Evolutionary conservation across 2,113 vertebrate genomes (phyloP), one percentile per base, ranked within the genome.

Genomic region (Bettongia penicillata): DNA sequence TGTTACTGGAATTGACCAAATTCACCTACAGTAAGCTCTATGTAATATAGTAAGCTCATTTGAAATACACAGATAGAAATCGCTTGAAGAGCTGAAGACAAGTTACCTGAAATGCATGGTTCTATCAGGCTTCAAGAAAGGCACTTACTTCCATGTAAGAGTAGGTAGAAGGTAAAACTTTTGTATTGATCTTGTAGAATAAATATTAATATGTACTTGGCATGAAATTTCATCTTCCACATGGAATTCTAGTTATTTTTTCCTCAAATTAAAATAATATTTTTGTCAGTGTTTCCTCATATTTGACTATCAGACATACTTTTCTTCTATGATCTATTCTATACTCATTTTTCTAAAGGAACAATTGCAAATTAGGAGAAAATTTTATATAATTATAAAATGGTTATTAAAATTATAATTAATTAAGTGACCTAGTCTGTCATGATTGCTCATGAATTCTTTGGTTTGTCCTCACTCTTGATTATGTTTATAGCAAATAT

Each of bases 351-450:
- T 84, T 68, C 28, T 9, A 43, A 5, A 52, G 90, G 52, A 91
- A 68, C 77, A 94, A 3, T 8, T 91, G 7, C 52, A 68, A 53
- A 53, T 51, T 91, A 57, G 28, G n/a, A 90, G 6, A 93, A 68
- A n/a, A 25, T 96, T 50, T 43, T 55, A 94, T 23, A 92, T 51
- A 43, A 89, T 68, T 91, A 37, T n/a, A 61, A 92, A 84, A 55
- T 3, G 31, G 2, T 93, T 28, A 23, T 53, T 92, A 93, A 49
- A 68, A 77, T 92, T 94, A n/a, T 43, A 51, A 53, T 68, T 19
- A 2, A 51, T 89, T 61, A 51, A 89, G 8, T 89, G 28, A 16
- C 31, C 50, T 37, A 90, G 84, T 89, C n/a, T 89, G 48, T 91
- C 94, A 55, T 93, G 26, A 48, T 53, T n/a, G 16, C 23, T 94